Base-by-base conservation (phyloP, 2,888 invertebrate species). In the Callyntrura guangdongensis region DNA sequence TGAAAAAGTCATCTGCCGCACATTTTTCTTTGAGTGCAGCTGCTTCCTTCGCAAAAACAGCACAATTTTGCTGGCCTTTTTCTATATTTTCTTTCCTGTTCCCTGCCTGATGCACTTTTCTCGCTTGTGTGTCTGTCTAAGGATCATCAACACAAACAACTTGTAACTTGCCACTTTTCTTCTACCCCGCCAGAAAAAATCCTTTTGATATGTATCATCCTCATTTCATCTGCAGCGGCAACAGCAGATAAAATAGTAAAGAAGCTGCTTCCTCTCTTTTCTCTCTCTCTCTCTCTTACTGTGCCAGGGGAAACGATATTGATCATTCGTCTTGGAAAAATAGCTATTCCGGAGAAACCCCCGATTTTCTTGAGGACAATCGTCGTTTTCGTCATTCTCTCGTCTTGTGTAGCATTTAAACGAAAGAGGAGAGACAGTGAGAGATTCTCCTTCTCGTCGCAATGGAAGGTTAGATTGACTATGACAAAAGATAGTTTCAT, bases 401-500 rank as follows among this genome's bases (percentile, higher is more conserved):
- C n/a, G 59, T 64, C 22, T 64, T 64, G 64, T n/a, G 27, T 1
- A 27, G 36, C 36, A 36, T 36, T 36, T 36, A 2, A 36, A 36
- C 2, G 36, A 36, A 6, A 64, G 14, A 64, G 45, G 5, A 17
- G 20, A 61, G 20, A 17, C 3, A 61, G 17, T 3, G 20, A 14
- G 49, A 74, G 2, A 22, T 36, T 36, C 36, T 36, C 36, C 2
- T 36, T 69, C 69, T 8, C 36, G 27, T 69, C 45, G 45, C 11
- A n/a, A 0, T 14, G 22, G 72, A 17, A 17, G 49, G 74, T 49
- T 49, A 72, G 72, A 72, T 72, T 4, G 49, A n/a, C 74, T 74
- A 47, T 74, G 49, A 74, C 74, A 74, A 49, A 74, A 72, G 74
- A 12, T 45, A 72, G 47, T 22, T 22, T 47, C 12, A 49, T 49